A percentile compares a stretch with the other conserved stretches of the same genome.
Evolutionary conservation across 64 coral and sea anemone species (phyloP).

Genomic region (Stichodactyla helianthus): DNA sequence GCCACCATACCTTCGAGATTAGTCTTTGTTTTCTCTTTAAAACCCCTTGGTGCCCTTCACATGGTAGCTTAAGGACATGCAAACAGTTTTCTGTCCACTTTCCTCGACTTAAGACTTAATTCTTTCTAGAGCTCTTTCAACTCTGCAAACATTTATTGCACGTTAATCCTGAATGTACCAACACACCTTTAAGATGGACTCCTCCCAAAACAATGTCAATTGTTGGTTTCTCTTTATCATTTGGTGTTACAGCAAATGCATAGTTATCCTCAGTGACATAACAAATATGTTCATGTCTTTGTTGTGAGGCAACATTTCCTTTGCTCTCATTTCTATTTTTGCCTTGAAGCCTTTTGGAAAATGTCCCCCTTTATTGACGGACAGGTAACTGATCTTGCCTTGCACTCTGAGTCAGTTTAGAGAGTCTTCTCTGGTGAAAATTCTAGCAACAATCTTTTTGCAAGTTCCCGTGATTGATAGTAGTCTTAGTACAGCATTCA

Average conservation of each 20-base stretch:
- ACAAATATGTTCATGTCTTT: too few relatives aligned
- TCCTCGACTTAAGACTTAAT: conserved; percentile 20
- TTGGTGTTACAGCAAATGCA: neutral
- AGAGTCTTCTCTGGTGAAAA: conserved; percentile 39
- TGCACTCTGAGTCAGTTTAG: conserved; percentile 46
- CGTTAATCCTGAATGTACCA: conserved; percentile 58
- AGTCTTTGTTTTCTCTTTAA: too few relatives aligned
- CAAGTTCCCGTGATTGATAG: neutral
- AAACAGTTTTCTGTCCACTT: conserved; percentile 34
- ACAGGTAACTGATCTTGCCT: conserved; percentile 26
- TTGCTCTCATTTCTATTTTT: neutral
- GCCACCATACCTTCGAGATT: too few relatives aligned
- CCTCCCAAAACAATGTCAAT: conserved; percentile 44
- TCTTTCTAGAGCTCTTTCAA: conserved; percentile 14
- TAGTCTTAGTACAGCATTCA: neutral
- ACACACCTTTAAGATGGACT: conserved; percentile 41
- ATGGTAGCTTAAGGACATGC: neutral
- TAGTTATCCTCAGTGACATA: neutral
- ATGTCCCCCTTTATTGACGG: neutral
- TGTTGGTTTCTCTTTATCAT: conserved; percentile 6
- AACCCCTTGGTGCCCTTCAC: too few relatives aligned
- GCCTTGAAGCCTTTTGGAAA: conserved; percentile 31
- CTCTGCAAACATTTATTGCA: conserved; percentile 42
- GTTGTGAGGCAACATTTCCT: conserved; percentile 5
- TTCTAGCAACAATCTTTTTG: conserved; percentile 4